Conservation (phyloP, 1,140 invertebrate species). For the Homarus americanus region DNA sequence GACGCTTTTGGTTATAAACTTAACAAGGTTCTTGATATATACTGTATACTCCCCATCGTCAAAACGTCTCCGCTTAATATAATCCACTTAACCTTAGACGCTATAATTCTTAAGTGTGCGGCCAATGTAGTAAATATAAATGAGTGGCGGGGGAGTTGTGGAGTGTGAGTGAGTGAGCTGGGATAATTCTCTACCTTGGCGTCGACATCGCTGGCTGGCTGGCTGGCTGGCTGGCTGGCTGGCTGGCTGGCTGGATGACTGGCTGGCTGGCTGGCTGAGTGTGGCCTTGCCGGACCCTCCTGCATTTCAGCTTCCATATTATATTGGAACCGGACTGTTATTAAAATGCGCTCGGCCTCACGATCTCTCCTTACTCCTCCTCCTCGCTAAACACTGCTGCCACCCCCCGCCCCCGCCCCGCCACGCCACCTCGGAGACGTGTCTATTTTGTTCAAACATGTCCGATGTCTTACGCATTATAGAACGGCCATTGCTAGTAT, state of each 20-base stretch:
- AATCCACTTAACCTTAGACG: no score
- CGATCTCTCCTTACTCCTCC: background rate
- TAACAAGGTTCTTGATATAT: no score
- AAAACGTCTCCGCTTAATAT: no score
- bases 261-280: background rate
- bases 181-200: conserved; percentile 36
- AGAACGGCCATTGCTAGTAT: background rate
- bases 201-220: conserved; percentile 23
- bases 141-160: background rate
- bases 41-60: no score
- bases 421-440: background rate
- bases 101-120: no score
- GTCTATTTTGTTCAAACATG: conserved; percentile 11
- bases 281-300: conserved; percentile 22
- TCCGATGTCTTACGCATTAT: background rate
- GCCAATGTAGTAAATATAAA: background rate
- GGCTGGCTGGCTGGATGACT: background rate
- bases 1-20: background rate
- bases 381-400: background rate
- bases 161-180: background rate
- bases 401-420: background rate
- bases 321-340: conserved; percentile 41
- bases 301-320: conserved; percentile 45
- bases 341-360: conserved; percentile 24
- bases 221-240: no score